Conservation (phyloP, 2,113 vertebrate species). For the Salvator merianae region DNA sequence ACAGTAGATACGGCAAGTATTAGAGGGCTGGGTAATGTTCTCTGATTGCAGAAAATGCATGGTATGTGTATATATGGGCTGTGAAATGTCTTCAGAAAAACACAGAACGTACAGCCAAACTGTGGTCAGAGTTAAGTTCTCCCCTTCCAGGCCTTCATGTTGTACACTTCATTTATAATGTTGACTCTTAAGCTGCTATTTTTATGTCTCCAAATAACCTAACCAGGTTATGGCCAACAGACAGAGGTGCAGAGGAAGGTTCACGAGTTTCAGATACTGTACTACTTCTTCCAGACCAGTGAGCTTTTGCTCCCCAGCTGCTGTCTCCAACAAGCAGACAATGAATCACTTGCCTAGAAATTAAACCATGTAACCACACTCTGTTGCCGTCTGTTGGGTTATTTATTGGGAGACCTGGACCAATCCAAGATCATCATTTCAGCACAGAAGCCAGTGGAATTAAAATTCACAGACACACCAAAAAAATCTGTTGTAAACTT, state of each 20-base stretch:
- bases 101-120: conserved; percentile 35
- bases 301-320: conserved; percentile 52
- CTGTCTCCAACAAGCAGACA: conserved; percentile 58
- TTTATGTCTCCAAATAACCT: conserved; percentile 41
- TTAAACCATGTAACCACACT: conserved; percentile 61
- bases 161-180: conserved; percentile 30
- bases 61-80: conserved; percentile 14
- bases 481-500: conserved; percentile 64
- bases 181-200: conserved; percentile 26
- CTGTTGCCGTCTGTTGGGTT: conserved; percentile 66
- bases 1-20: conserved; percentile 23
- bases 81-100: conserved; percentile 17
- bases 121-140: neutral
- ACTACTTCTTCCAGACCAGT: conserved; percentile 28
- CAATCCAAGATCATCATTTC: conserved; percentile 63
- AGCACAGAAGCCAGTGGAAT: conserved; percentile 67
- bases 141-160: neutral
- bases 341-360: conserved; percentile 69
- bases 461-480: conserved; percentile 65
- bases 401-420: conserved; percentile 59
- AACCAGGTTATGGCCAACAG: conserved; percentile 26
- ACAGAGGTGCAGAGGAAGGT: neutral
- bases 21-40: conserved; percentile 34
- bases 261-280: conserved; percentile 9
- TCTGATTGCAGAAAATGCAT: conserved; percentile 12